Evolutionary conservation across 1,140 invertebrate genomes (phyloP).

Genomic region (Meloidogyne hapla): DNA sequence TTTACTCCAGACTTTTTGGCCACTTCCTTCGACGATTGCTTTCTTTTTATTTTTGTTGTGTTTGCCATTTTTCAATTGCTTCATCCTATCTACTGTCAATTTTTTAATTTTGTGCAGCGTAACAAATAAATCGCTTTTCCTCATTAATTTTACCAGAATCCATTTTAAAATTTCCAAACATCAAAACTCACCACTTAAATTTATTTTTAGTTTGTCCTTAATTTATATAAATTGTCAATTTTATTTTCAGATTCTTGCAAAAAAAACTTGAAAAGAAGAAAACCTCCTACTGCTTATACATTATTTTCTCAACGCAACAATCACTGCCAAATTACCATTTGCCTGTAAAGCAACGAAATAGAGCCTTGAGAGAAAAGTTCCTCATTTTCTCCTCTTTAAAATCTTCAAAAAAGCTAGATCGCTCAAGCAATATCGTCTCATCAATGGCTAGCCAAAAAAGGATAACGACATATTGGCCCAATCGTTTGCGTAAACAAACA

Average conservation of each 20-base stretch:
- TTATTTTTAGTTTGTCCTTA: not conserved
- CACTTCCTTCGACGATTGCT: slow-evolving; percentile 1
- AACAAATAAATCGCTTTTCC: not conserved
- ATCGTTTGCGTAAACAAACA: not conserved
- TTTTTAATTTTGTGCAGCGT: not conserved
- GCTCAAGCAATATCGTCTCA: not conserved
- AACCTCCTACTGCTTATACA: not conserved
- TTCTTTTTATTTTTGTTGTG: not conserved
- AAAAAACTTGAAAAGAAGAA: not conserved
- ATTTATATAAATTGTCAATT: not conserved
- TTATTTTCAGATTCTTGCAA: not conserved
- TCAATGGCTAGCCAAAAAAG: not conserved
- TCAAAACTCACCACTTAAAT: not conserved
- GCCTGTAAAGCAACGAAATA: not conserved
- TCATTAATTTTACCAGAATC: not conserved
- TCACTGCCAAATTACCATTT: slow-evolving; percentile 1
- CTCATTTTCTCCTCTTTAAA: not conserved
- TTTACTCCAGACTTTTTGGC: not conserved
- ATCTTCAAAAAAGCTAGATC: not conserved
- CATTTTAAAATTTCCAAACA: not conserved
- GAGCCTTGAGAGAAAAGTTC: not conserved
- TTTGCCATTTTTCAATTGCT: not conserved
- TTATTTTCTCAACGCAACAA: not conserved
- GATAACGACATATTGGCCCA: not conserved
- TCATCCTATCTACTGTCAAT: not conserved